Conservation (phyloP, 2,888 invertebrate genomes). For the Stenchaetothrips biformis region DNA sequence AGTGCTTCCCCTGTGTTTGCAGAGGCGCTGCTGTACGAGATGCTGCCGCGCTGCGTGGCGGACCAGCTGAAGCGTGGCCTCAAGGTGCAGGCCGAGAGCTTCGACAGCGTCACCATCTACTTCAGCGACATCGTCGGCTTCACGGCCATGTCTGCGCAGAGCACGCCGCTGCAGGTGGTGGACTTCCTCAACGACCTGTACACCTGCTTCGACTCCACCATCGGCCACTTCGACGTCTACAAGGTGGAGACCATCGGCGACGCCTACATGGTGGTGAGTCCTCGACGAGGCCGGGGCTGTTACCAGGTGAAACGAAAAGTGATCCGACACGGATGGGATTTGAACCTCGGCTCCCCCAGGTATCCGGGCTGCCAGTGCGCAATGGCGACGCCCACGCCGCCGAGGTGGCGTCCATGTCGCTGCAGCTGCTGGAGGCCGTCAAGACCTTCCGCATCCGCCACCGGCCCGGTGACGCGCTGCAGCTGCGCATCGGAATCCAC, state of each 20-base stretch:
- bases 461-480: conserved; percentile 74
- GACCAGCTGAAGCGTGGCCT: conserved; percentile 86
- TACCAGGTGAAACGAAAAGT: not conserved
- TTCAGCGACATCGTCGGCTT: conserved; percentile 94
- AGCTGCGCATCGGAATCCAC: conserved; percentile 86
- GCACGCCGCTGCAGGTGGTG: conserved; percentile 86
- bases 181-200: conserved; percentile 90
- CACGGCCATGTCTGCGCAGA: conserved; percentile 87
- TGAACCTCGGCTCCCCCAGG: conserved; percentile 47
- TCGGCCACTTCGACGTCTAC: conserved; percentile 88
- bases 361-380: conserved; percentile 80
- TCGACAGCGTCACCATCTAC: conserved; percentile 88
- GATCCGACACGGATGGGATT: not conserved
- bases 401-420: conserved; percentile 90
- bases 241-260: conserved; percentile 73
- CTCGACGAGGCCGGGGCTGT: not conserved
- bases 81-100: conserved; percentile 83
- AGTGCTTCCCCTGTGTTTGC: conserved; percentile 36
- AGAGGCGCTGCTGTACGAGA: conserved; percentile 81
- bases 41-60: conserved; percentile 86
- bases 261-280: conserved; percentile 84
- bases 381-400: conserved; percentile 87
- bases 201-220: conserved; percentile 90
- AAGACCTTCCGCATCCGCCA: conserved; percentile 84
- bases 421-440: conserved; percentile 77